phyloP scores from a whole-genome alignment of 92 coral and sea anemone genomes.

The Zoanthus sociatus region DNA sequence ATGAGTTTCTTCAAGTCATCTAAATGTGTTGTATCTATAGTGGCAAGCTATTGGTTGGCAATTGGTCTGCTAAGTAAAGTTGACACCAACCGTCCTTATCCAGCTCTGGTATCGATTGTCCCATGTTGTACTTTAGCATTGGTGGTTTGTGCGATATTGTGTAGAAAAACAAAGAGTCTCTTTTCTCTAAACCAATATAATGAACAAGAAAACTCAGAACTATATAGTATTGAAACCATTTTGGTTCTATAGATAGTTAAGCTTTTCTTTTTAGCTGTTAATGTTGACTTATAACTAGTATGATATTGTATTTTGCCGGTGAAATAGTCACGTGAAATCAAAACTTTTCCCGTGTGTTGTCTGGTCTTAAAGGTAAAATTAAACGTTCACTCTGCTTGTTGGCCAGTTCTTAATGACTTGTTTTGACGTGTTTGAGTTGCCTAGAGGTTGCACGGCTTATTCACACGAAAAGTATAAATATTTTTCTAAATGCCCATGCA shows the following conservation, averaged over 20 bases:
- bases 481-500: no score
- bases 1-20: constrained; percentile 92
- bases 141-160: constrained; percentile 81
- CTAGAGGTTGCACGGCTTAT: no score
- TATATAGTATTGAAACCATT: constrained; percentile 57
- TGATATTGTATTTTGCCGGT: neutral
- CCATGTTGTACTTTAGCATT: constrained; percentile 88
- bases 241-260: constrained; percentile 54
- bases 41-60: constrained; percentile 87
- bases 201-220: constrained; percentile 25
- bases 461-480: no score
- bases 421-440: no score
- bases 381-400: no score
- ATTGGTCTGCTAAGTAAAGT: constrained; percentile 87
- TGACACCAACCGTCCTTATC: constrained; percentile 87
- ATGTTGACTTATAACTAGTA: neutral
- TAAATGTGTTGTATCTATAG: constrained; percentile 81
- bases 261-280: neutral
- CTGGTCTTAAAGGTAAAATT: no score
- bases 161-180: constrained; percentile 84
- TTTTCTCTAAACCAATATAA: constrained; percentile 71
- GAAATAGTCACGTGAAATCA: neutral
- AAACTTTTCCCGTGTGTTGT: no score
- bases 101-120: constrained; percentile 91
- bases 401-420: no score